A percentile compares a stretch with the other conserved stretches of the same genome.
phyloP scores from a whole-genome alignment of 2,888 invertebrate genomes.

The Ophioninae sp. region DNA sequence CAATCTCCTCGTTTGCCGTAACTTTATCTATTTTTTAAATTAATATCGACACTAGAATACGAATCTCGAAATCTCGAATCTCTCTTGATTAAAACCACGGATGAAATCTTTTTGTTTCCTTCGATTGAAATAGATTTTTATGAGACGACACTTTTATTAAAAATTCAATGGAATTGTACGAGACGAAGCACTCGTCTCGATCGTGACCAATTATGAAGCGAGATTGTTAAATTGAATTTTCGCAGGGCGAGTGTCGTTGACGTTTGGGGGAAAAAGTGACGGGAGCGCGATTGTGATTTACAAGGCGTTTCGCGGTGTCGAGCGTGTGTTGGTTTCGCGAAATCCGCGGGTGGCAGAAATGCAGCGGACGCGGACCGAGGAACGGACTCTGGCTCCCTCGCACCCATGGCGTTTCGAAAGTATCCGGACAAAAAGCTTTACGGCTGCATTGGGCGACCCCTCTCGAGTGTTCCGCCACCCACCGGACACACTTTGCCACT shows the following conservation, averaged over 20 bases:
- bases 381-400: slow-evolving; percentile 7
- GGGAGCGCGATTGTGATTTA: background rate
- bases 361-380: slow-evolving; percentile 1
- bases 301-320: background rate
- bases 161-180: too few species aligned
- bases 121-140: too few species aligned
- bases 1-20: too few species aligned
- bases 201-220: background rate
- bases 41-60: too few species aligned
- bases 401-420: slow-evolving; percentile 56
- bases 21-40: too few species aligned
- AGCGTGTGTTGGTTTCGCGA: slow-evolving; percentile 20
- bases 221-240: background rate
- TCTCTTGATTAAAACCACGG: too few species aligned
- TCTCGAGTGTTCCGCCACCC: slow-evolving; percentile 51
- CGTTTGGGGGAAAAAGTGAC: too few species aligned
- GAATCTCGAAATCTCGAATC: too few species aligned
- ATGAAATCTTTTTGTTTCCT: too few species aligned
- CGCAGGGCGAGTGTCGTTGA: too few species aligned
- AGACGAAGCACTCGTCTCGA: too few species aligned
- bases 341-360: slow-evolving; percentile 36
- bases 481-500: slow-evolving; percentile 60
- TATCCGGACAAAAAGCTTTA: slow-evolving; percentile 58
- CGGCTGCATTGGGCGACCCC: slow-evolving; percentile 45
- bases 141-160: too few species aligned